Base-by-base conservation (phyloP, 2,888 invertebrate genomes). In the Melanargia galathea region DNA sequence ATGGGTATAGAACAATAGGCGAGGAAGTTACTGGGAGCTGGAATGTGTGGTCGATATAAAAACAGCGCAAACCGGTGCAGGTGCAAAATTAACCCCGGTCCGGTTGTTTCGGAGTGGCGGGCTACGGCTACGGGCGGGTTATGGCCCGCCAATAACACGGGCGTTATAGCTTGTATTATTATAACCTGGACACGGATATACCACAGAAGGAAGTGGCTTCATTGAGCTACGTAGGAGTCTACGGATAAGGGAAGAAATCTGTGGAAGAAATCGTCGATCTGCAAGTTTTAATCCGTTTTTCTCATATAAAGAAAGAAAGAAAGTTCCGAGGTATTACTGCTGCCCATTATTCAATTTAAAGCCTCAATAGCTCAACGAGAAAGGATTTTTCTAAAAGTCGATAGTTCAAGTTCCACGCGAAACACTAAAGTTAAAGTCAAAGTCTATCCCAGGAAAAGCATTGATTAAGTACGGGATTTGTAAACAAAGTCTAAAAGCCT, bases 101-200 rank as follows among this genome's bases (percentile, higher is more conserved):
- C 57, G 33, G 43, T 43, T 30, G 56, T 45, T 18, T 4, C 33
- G 57, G 33, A 48, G 38, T 22, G 35, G 38, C 38, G 54, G 22
- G 54, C n/a, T 52, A 40, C 54, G 54, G 57, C 18, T n/a, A n/a
- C n/a, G n/a, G 40, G 40, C 55, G 55, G 55, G 56, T 56, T 56
- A 56, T 30, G 26, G 18, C 55, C 11, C 56, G 45, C 57, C 57
- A 57, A 57, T 57, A 57, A 57, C 57, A 4, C 40, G 20, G 5
- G 57, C 46, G 57, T 57, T 57, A 57, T 20, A 20, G 49, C 48
- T 52, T 43, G 51, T 45, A 49, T 57, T 55, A 55, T 59, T 60
- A 60, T 62, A 55, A 65, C 60, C 54, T 49, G 10, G 62, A 68
- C 76, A 61, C 1, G 22, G 78, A 78, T 61, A 13, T 71, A 60